Evolutionary conservation across 2,113 vertebrate genomes (phyloP).

Genomic region (Microtus oregoni): DNA sequence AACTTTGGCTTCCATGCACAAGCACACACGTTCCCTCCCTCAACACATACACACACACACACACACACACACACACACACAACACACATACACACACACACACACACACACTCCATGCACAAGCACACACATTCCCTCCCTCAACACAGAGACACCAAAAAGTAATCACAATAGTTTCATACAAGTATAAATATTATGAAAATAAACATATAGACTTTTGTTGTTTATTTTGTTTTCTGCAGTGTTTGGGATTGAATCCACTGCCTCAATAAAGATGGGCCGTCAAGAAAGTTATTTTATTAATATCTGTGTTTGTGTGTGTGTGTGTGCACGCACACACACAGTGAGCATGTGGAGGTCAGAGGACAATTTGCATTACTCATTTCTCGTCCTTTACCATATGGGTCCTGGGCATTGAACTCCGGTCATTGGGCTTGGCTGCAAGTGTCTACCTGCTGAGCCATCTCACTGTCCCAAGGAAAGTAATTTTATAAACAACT

Average conservation of each 20-base stretch:
- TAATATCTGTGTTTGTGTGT: not conserved
- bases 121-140: too few relatives aligned
- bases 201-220: not conserved
- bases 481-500: not conserved
- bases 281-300: not conserved
- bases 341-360: not conserved
- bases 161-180: not conserved
- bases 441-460: not conserved
- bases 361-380: not conserved
- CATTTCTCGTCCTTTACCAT: not conserved
- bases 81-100: too few relatives aligned
- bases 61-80: too few relatives aligned
- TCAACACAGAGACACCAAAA: not conserved
- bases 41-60: not conserved
- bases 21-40: too few relatives aligned
- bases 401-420: not conserved
- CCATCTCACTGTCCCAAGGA: not conserved
- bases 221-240: not conserved
- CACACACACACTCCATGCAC: too few relatives aligned
- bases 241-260: not conserved
- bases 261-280: not conserved
- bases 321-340: not conserved
- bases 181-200: not conserved
- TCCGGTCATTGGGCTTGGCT: not conserved
- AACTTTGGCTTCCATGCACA: not conserved